Conservation (phyloP, 2,797 vertebrate genomes). For the Perodicticus potto region DNA sequence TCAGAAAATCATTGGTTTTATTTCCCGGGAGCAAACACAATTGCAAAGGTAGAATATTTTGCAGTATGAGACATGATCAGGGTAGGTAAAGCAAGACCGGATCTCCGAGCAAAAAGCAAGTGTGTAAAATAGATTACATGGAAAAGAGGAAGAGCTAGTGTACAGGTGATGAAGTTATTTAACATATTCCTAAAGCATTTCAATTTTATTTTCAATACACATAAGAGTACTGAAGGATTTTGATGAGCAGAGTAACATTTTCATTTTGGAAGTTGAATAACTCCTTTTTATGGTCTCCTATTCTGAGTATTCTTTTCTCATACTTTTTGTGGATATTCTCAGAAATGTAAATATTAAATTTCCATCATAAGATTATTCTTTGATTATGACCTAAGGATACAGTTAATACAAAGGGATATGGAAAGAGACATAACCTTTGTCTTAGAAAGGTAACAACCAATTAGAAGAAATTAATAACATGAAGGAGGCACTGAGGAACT, state of each 20-base stretch:
- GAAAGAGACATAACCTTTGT: neutral
- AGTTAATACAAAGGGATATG: neutral
- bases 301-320: neutral
- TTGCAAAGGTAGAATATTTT: neutral
- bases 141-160: neutral
- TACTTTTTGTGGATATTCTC: neutral
- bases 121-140: neutral
- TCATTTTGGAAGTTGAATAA: neutral
- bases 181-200: neutral
- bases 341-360: neutral
- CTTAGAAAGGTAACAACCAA: neutral
- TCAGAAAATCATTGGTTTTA: neutral
- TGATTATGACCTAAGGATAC: neutral
- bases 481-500: neutral
- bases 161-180: neutral
- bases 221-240: neutral
- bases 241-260: neutral
- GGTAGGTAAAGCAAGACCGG: neutral
- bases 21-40: neutral
- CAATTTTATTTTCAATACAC: neutral
- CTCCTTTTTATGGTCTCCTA: neutral
- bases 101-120: neutral
- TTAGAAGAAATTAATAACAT: neutral
- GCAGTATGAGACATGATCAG: too few relatives aligned
- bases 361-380: neutral